Base-by-base conservation (phyloP, 2,888 invertebrate genomes). In the Parnassius glacialis region DNA sequence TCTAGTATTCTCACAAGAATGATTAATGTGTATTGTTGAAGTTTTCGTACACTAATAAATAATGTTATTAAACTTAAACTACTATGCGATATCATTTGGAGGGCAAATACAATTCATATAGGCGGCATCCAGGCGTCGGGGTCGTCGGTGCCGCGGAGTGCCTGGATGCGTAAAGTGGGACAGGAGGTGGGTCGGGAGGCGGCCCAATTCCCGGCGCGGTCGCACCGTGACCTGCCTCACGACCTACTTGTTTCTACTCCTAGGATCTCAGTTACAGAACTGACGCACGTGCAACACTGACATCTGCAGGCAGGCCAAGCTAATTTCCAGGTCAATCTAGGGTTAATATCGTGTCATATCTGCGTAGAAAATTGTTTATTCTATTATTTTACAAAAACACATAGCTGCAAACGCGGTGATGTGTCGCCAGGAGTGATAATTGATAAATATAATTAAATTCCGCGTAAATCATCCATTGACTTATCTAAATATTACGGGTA, bases 221-320 rank as follows among this genome's bases (percentile, higher is more conserved):
- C 25, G 47, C 47, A 69, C 73, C 84, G 74, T 74, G 87, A 87
- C 87, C 87, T 87, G 79, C 84, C 87, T 71, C 83, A 87, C 85
- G 81, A 81, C 83, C 82, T 74, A 83, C 76, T 76, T 76, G 72
- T 72, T 70, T 64, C 67, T 66, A 65, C 63, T 70, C 64, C 59
- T 62, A 59, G 9, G 13, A 47, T 47, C 13, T 61, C 43, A 51
- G 13, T 34, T 56, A 58, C 59, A 61, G 16, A 13, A 47, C 12
- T 47, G 47, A 47, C 47, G 47, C 47, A 47, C 47, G 47, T 47
- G 44, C 41, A 52, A 34, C 16, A 20, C 16, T 52, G 53, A 9
- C 55, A 43, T 44, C 50, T 10, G 25, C 48, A 48, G 11, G 13
- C 16, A 41, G 47, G 44, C 13, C 58, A 52, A 16, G 20, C 43